Conservation (phyloP, 2,888 invertebrate genomes). For the Macroteleia sp. region DNA sequence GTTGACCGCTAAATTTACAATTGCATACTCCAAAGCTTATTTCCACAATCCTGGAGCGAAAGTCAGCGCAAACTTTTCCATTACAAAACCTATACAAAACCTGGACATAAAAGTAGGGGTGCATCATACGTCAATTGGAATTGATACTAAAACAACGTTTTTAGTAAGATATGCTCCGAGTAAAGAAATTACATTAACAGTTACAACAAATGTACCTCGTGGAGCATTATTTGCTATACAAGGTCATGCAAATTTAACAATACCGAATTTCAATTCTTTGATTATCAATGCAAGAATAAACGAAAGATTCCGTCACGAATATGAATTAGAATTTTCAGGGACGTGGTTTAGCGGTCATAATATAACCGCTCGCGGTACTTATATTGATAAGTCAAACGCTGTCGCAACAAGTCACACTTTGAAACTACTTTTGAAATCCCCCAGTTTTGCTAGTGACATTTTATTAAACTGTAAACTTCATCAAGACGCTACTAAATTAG, state of each 20-base stretch:
- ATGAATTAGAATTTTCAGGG: constrained; percentile 89
- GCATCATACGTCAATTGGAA: constrained; percentile 85
- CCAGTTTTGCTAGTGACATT: constrained; percentile 88
- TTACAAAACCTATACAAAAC: constrained; percentile 88
- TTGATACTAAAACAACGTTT: constrained; percentile 85
- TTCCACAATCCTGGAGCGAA: constrained; percentile 86
- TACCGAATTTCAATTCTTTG: constrained; percentile 90
- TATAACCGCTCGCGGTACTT: constrained; percentile 88
- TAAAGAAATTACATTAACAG: constrained; percentile 86
- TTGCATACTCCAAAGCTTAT: constrained; percentile 86
- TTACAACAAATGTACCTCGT: constrained; percentile 87
- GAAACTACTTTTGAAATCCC: constrained; percentile 89
- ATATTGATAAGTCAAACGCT: constrained; percentile 89
- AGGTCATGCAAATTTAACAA: constrained; percentile 89
- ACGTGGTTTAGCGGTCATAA: constrained; percentile 93
- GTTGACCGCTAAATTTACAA: constrained; percentile 86
- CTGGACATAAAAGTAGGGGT: constrained; percentile 87
- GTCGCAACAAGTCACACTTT: constrained; percentile 87
- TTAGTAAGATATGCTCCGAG: constrained; percentile 86
- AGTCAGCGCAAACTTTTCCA: constrained; percentile 87
- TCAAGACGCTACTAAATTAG: constrained; percentile 88
- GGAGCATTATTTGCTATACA: constrained; percentile 88
- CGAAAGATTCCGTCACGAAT: constrained; percentile 88
- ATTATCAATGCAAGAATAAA: constrained; percentile 87
- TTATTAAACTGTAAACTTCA: constrained; percentile 88